Base-by-base conservation (phyloP, 2,113 vertebrate genomes). In the Mesitornis unicolor region DNA sequence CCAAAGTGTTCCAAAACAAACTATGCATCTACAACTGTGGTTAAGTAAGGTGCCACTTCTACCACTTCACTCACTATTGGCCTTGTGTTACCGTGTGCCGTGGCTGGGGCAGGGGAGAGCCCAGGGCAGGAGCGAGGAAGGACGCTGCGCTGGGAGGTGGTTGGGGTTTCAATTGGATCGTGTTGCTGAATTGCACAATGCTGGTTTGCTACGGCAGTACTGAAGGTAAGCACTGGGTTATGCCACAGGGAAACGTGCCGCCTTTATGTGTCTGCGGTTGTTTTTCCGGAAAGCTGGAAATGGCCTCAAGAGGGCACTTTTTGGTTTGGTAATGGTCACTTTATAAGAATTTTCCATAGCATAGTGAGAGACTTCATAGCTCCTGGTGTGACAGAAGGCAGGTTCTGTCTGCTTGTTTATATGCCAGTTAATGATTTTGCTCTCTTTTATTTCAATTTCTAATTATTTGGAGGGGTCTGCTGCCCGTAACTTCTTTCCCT, bases 231-330 rank as follows among this genome's bases (percentile, higher is more conserved):
- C 40, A 43, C 38, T 25, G 40, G 64, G 25, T 22, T 15, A 12
- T 2, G 11, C 48, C 25, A 29, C 1, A 2, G 16, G 74, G 35
- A 65, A 35, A 35, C 29, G 0, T 4, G 19, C 33, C 51, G 24
- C n/a, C 13, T 61, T 40, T 29, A 2, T 33, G 18, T 10, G 31
- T 11, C 60, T 67, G 16, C 35, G 50, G 45, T 53, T 80, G 18
- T 54, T 90, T 75, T 91, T 56, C 42, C 26, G 59, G 25, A 33
- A 64, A 65, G 43, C 59, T 92, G 63, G 21, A 43, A 77, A 35
- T n/a, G 17, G 48, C 93, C 94, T 95, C 79, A 47, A 91, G 89
- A 60, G 94, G 95, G 90, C 93, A 86, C 75, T 61, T 87, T 24
- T 54, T 90, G 64, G 89, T 81, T 93, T 65, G 35, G 7, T 48